Base-by-base conservation (phyloP, 2,113 vertebrate genomes). In the Psephotus haematonotus region DNA sequence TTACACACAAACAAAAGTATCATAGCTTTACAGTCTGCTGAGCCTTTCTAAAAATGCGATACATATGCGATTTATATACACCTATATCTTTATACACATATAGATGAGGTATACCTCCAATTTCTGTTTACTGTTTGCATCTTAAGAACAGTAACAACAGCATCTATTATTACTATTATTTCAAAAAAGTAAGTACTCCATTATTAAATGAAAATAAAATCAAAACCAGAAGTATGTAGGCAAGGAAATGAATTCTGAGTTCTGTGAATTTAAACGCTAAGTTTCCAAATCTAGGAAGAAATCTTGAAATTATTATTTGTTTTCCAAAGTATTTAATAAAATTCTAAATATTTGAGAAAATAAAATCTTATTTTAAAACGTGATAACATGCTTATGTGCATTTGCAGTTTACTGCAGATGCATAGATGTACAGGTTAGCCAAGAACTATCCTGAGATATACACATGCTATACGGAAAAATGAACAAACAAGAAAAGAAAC, bases 401-500 rank as follows among this genome's bases (percentile, higher is more conserved):
- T 87, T 87, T 84, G 17, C 33, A 55, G 11, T 29, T 90, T 39
- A 43, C 2, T 72, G 27, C 7, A 84, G n/a, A 68, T 80, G 13
- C 20, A 77, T 46, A 63, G 15, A 41, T 27, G 1, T 9, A 31
- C 13, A 46, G 7, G 65, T 18, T 50, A 62, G 13, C 8, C n/a
- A 53, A 44, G 13, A 90, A 63, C 3, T 44, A 64, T 72, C 11
- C 31, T 64, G 20, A 81, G 20, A 35, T 11, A 44, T 5, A 35
- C 1, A 6, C 1, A 6, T 6, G 4, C 14, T 7, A n/a, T 10
- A 24, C 3, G 44, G 9, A 23, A 71, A 75, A 93, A 23, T 1
- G 53, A 47, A 8, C 2, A 53, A 37, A 2, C 4, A 49, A 53
- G 8, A 3, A 43, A 80, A 17, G 3, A 18, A 35, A 22, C 2